Evolutionary conservation across 2,888 invertebrate genomes (phyloP).

Genomic region (Leptopterna dolabrata): DNA sequence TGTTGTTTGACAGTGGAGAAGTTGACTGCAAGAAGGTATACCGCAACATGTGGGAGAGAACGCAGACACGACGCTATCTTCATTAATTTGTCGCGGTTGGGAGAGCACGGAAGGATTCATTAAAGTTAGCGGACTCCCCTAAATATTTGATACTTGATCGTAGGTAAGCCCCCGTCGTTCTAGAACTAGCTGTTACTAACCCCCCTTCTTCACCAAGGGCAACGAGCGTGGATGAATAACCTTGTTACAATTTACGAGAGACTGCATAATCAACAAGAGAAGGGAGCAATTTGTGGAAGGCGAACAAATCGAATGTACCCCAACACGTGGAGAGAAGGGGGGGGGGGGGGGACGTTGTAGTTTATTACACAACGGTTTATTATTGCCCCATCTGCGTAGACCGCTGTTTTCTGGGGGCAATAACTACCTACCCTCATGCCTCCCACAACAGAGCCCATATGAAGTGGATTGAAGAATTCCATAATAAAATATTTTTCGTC

Average conservation of each 20-base stretch:
- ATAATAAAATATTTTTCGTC: too few relatives aligned
- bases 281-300: too few relatives aligned
- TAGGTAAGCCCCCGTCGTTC: background rate
- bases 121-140: slow-evolving; percentile 23
- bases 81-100: slow-evolving; percentile 28
- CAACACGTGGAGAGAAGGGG: too few relatives aligned
- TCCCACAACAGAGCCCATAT: too few relatives aligned
- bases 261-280: background rate
- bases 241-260: background rate
- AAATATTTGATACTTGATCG: slow-evolving; percentile 32
- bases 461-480: too few relatives aligned
- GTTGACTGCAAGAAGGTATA: background rate
- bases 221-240: background rate
- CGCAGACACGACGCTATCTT: slow-evolving; percentile 6
- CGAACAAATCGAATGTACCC: too few relatives aligned
- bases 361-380: too few relatives aligned
- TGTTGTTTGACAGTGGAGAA: background rate
- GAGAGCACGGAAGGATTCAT: slow-evolving; percentile 9
- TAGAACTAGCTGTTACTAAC: slow-evolving; percentile 4
- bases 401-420: too few relatives aligned
- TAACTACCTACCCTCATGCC: too few relatives aligned
- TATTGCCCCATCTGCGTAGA: too few relatives aligned
- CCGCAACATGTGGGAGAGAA: background rate
- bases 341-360: too few relatives aligned
- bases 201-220: background rate